Conservation (phyloP, 2,888 invertebrate species). For the Spodoptera littoralis region DNA sequence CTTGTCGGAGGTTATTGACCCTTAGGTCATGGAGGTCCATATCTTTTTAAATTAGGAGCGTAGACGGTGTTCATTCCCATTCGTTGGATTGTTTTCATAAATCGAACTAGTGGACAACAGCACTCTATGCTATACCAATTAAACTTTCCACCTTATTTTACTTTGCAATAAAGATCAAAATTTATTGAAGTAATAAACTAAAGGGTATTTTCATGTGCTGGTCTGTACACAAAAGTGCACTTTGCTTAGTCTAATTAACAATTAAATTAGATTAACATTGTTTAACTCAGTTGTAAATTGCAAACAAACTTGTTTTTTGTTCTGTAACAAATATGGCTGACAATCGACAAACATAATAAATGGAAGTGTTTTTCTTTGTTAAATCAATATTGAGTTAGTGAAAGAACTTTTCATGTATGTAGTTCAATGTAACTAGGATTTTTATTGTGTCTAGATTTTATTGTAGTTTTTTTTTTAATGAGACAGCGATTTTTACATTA, state of each 20-base stretch:
- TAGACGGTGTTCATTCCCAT: neutral
- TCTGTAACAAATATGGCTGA: conserved; percentile 26
- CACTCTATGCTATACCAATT: too few relatives aligned
- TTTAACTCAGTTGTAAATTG: conserved; percentile 22
- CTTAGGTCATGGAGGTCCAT: conserved; percentile 2
- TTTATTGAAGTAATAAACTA: too few relatives aligned
- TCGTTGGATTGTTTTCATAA: conserved; percentile 13
- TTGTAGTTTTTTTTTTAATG: neutral
- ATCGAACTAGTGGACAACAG: neutral
- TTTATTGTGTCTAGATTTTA: too few relatives aligned
- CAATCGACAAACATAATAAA: conserved; percentile 38
- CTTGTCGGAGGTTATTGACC: conserved; percentile 12
- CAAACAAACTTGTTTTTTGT: conserved; percentile 23
- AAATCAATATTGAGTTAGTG: conserved; percentile 32
- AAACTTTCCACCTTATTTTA: too few relatives aligned
- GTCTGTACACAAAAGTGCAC: conserved; percentile 8
- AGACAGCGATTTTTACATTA: neutral
- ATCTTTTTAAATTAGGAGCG: conserved; percentile 1
- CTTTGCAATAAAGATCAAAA: too few relatives aligned
- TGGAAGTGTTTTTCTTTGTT: conserved; percentile 22
- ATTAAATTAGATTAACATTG: conserved; percentile 32
- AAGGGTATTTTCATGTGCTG: neutral
- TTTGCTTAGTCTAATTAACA: conserved; percentile 37
- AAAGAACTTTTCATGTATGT: conserved; percentile 7
- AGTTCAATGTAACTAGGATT: neutral